phyloP scores from a whole-genome alignment of 2,113 vertebrate species.

The Orycteropus afer region DNA sequence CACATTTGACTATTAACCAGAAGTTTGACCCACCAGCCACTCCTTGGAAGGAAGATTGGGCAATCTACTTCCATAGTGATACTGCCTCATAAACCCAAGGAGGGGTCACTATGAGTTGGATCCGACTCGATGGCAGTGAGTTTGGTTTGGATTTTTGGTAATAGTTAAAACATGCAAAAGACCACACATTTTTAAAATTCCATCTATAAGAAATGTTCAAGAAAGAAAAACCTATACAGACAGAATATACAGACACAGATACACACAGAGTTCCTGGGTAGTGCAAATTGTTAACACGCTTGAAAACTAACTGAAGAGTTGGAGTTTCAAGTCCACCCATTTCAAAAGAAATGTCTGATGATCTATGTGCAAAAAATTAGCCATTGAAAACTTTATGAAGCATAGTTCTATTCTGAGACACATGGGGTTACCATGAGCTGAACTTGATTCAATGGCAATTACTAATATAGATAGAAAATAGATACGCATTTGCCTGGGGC shows the following conservation, averaged over 20 bases:
- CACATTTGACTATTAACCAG: too few relatives aligned
- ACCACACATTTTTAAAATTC: neutral
- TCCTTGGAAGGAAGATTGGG: too few relatives aligned
- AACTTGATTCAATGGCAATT: neutral
- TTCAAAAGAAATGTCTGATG: neutral
- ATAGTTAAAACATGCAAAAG: neutral
- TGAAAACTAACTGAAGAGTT: neutral
- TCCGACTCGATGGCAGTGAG: too few relatives aligned
- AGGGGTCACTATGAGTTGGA: too few relatives aligned
- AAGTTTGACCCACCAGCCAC: too few relatives aligned
- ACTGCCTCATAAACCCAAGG: too few relatives aligned
- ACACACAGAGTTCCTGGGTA: neutral
- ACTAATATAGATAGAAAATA: neutral
- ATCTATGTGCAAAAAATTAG: neutral
- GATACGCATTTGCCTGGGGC: neutral
- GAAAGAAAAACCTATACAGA: conserved; percentile 6
- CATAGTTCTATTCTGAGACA: neutral
- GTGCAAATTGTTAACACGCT: neutral
- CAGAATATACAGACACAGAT: neutral
- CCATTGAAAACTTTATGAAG: neutral
- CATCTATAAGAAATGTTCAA: neutral
- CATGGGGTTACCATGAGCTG: neutral
- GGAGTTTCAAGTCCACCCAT: neutral
- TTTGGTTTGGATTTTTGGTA: conserved; percentile 33
- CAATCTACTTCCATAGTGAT: too few relatives aligned